Base-by-base conservation (phyloP, 2,888 invertebrate genomes). In the Tachina lurida region DNA sequence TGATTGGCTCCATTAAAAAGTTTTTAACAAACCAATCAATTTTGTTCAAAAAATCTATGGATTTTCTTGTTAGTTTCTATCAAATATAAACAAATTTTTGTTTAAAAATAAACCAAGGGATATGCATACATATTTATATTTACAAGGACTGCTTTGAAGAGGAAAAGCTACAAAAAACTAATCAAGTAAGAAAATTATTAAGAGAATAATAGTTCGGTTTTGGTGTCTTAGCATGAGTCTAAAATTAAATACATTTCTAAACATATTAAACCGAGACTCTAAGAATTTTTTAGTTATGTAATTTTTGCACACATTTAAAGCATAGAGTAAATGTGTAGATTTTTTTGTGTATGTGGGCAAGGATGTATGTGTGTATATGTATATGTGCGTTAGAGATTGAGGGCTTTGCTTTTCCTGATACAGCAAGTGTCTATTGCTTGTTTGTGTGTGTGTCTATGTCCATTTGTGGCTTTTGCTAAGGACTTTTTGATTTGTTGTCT, bases 401-500 rank as follows among this genome's bases (percentile, higher is more conserved):
- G 15, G 4, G 10, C 9, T 15, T 60, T 73, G 47, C 31, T n/a
- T 54, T 60, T 49, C 19, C 13, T 47, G 22, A 77, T 39, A 76
- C 43, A 63, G 19, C 52, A 52, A 75, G 39, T 71, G 54, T 63
- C 63, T 63, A 5, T 52, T 62, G 58, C 41, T 17, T 41, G 39
- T 67, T 17, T 71, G 19, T 74, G 58, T 67, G 43, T 67, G 10
- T 63, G 62, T 80, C 22, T 80, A 22, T 83, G 52, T 67, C n/a
- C 67, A 60, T 65, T 83, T 83, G 83, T 83, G 83, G 83, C 77
- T 78, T 83, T 77, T 78, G 17, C 73, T 86, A 86, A 86, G 79
- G 86, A 86, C 86, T 86, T 86, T 86, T 83, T 86, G 86, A 86
- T 86, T 86, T 86, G 86, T 86, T 86, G 82, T 79, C 86, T 68